Percentiles rank a stretch among this genome's conserved stretches.
phyloP scores from a whole-genome alignment of 2,797 vertebrate species.

The Coluber constrictor region DNA sequence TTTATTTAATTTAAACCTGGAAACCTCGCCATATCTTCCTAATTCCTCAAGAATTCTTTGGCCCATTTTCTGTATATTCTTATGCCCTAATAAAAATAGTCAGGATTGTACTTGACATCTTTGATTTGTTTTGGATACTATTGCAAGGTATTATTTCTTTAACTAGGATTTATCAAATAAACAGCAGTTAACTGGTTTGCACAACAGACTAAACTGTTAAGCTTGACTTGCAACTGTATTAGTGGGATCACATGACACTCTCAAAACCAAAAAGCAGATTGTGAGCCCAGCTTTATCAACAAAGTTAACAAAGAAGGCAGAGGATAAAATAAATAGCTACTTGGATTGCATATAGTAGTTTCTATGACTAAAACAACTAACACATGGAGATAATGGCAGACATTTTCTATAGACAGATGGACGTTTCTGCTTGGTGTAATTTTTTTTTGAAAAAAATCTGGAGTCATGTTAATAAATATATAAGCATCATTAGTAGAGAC shows the following conservation, averaged over 20 bases:
- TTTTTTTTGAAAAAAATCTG: conserved; percentile 31
- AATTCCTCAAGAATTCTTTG: too few species aligned
- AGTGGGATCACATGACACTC: background rate
- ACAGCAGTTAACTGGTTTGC: background rate
- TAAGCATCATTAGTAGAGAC: conserved; percentile 75
- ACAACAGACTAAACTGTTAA: background rate
- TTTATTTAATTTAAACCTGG: too few species aligned
- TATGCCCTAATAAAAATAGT: background rate
- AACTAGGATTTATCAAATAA: background rate
- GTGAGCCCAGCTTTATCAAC: conserved; percentile 2
- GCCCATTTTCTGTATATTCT: background rate
- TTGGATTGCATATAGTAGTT: conserved; percentile 62
- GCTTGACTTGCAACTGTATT: background rate
- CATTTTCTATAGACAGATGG: conserved; percentile 75
- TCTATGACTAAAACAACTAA: conserved; percentile 68
- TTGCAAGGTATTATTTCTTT: background rate
- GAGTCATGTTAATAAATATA: conserved; percentile 77
- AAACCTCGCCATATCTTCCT: too few species aligned
- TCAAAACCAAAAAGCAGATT: background rate
- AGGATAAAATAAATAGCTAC: conserved; percentile 65
- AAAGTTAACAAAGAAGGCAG: conserved; percentile 40
- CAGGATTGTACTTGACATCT: background rate
- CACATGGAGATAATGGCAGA: conserved; percentile 65
- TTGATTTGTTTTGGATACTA: background rate
- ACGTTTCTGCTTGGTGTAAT: conserved; percentile 58